phyloP scores from a whole-genome alignment of 2,113 vertebrate species.

The Dipodomys stephensi region DNA sequence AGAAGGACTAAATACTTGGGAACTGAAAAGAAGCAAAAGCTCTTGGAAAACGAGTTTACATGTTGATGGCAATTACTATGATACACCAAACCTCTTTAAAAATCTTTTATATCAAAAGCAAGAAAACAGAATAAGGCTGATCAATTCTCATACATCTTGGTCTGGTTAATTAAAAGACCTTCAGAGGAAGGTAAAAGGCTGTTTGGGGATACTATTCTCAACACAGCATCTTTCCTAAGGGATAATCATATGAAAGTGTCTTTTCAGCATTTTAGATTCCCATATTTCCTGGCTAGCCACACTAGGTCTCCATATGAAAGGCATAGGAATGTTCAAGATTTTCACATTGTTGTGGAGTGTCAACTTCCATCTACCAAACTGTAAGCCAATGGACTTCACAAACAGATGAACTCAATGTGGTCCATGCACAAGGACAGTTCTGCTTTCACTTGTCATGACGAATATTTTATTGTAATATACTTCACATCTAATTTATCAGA shows the following conservation, averaged over 20 bases:
- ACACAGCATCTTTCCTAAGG: neutral
- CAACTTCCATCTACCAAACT: neutral
- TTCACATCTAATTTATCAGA: neutral
- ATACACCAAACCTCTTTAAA: neutral
- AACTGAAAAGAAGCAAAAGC: conserved; percentile 10
- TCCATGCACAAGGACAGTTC: neutral
- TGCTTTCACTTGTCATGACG: neutral
- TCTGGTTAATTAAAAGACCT: neutral
- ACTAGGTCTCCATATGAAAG: neutral
- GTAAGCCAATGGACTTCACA: neutral
- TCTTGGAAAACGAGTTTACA: neutral
- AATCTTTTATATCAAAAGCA: neutral
- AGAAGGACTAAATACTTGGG: neutral
- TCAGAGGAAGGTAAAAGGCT: neutral
- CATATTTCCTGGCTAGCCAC: neutral
- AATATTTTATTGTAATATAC: neutral
- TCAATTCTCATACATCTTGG: neutral
- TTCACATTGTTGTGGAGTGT: rapidly evolving
- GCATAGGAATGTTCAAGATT: neutral
- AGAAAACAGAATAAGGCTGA: neutral
- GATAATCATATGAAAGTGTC: rapidly evolving
- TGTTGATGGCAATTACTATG: neutral
- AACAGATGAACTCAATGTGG: neutral
- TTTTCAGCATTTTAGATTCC: neutral
- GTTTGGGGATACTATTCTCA: neutral